A percentile compares a stretch with the other conserved stretches of the same genome.
phyloP scores from a whole-genome alignment of 2,113 vertebrate genomes.

The Ceuthmochares aereus region DNA sequence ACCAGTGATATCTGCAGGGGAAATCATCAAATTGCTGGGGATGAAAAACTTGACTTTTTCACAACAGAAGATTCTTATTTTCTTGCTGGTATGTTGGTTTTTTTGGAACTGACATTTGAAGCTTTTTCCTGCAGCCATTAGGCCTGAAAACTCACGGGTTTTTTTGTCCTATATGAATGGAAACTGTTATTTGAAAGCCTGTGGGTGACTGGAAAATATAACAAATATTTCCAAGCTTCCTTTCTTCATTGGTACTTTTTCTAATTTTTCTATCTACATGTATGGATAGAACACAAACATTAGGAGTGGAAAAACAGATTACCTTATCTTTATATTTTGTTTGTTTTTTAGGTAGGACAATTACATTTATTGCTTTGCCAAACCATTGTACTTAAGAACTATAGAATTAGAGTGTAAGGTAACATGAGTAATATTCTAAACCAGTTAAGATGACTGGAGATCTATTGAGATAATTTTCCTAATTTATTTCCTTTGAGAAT shows the following conservation, averaged over 20 bases:
- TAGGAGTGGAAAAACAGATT: slow-evolving; percentile 11
- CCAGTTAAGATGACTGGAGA: not conserved
- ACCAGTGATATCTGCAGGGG: not conserved
- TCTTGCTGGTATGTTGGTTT: not conserved
- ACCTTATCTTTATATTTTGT: slow-evolving; percentile 41
- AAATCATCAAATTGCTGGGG: not conserved
- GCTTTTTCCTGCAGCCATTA: not conserved
- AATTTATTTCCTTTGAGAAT: slow-evolving; percentile 45
- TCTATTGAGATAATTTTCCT: not conserved
- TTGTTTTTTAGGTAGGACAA: slow-evolving; percentile 39
- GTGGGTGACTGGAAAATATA: not conserved
- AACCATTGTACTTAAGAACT: not conserved
- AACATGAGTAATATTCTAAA: not conserved
- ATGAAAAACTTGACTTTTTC: not conserved
- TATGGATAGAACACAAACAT: not conserved
- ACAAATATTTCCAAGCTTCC: not conserved
- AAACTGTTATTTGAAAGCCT: not conserved
- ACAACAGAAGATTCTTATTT: not conserved
- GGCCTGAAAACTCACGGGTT: not conserved
- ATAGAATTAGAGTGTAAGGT: not conserved
- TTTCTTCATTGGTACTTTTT: not conserved
- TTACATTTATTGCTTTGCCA: not conserved
- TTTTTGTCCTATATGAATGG: not conserved
- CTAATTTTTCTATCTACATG: not conserved
- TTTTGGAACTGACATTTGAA: not conserved